These are phyloP conservation scores for Drosophila truncata DNA, from an alignment of 1,140 invertebrate species.

Conservation along the genomic window DNA sequence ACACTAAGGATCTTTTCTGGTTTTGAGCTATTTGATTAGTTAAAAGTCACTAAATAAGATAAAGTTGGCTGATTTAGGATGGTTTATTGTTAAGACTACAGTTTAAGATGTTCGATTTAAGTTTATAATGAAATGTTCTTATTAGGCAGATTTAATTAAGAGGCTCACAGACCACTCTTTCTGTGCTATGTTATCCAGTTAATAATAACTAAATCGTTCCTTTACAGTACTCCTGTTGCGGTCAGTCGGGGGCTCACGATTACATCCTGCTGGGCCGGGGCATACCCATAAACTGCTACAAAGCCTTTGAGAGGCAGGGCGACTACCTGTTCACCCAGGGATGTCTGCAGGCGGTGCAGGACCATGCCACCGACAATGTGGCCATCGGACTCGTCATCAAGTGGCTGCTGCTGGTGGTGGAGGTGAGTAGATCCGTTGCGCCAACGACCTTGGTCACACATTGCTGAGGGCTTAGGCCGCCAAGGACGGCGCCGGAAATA, in stretches of 20 bases:
- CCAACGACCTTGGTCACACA: constrained; percentile 50
- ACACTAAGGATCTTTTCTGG: neutral
- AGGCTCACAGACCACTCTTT: neutral
- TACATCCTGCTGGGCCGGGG: constrained; percentile 61
- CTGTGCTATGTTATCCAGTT: neutral
- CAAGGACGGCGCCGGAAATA: constrained; percentile 51
- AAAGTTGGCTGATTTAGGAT: no score
- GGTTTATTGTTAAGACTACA: neutral
- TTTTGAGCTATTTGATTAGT: no score
- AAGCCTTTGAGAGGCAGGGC: constrained; percentile 33
- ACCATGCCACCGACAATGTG: constrained; percentile 70
- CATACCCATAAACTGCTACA: constrained; percentile 70
- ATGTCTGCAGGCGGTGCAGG: constrained; percentile 66
- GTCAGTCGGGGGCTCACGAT: constrained; percentile 58
- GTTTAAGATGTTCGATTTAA: neutral
- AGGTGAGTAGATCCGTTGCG: constrained; percentile 53
- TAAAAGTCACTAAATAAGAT: no score
- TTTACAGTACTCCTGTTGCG: constrained; percentile 72
- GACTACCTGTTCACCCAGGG: constrained; percentile 53
- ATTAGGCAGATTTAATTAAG: neutral
- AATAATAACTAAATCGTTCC: neutral
- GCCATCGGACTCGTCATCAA: constrained; percentile 70
- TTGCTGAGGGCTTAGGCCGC: constrained; percentile 52
- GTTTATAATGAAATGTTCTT: neutral
- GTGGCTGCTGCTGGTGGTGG: constrained; percentile 71